Evolutionary conservation across 2,888 invertebrate genomes (phyloP), one percentile per base, ranked within the genome.

Genomic region (Hylaea fasciaria): DNA sequence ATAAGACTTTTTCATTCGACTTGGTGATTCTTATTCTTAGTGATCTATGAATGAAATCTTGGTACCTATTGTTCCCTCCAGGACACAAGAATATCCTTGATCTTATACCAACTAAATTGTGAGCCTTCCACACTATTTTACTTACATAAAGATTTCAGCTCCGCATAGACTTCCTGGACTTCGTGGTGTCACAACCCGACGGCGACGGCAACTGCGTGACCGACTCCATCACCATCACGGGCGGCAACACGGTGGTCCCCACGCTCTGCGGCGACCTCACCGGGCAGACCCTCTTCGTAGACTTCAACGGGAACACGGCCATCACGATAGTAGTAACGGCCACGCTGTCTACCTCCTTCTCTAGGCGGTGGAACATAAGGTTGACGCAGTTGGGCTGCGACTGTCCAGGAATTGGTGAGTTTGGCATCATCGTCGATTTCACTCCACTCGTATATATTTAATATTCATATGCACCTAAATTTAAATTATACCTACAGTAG

Each of bases 201-300:
- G 95, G 95, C 0, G 94, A 95, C 79, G 96, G 97, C 0, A 87
- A 90, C 50, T 97, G 97, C 76, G 81, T 87, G 12, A 94, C 93
- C 0, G 97, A 97, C 81, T 94, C 94, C 3, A 87, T 97, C 63
- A 93, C 94, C 3, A 91, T 97, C 28, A 93, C 94, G 0, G 96
- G 96, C 0, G 95, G 95, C 0, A 94, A 95, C 57, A 94, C 95
- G 0, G 82, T 91, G 7, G 94, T 96, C 4, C 96, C 96, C 0
- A 81, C 89, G 0, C 93, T 97, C 61, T 97, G 97, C 78, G 97
- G 97, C 0, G 96, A 96, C 78, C 96, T 96, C 82, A 94, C 95
- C 0, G 96, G 96, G 0, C 96, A 97, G 80, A 96, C 96, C 72
- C 93, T 96, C 28, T 96, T 95, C 74, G 93, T 96, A 0, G 95